Evolutionary conservation across 2,113 vertebrate genomes (phyloP).

Genomic region (Boulengeromyrus knoepffleri): DNA sequence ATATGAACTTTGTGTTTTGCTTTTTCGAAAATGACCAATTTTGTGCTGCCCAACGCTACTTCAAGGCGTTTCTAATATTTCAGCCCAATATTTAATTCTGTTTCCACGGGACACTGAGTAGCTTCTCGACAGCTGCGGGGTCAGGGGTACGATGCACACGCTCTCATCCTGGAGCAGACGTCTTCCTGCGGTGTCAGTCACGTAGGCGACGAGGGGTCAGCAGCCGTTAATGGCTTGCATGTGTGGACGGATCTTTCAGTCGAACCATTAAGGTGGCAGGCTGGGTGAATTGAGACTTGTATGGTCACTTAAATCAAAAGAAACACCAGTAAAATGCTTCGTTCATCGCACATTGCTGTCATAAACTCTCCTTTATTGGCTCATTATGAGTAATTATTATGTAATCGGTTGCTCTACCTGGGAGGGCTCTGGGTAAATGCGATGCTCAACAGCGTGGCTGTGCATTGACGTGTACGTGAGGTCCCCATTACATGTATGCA

Average conservation of each 20-base stretch:
- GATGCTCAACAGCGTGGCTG: background rate
- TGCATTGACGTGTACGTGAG: background rate
- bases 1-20: background rate
- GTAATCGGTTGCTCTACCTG: background rate
- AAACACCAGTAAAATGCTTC: background rate
- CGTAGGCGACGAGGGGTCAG: background rate
- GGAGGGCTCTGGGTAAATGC: background rate
- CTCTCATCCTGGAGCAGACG: background rate
- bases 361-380: background rate
- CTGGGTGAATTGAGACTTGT: background rate
- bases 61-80: constrained; percentile 11
- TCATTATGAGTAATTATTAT: background rate
- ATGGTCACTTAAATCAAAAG: background rate
- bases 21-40: constrained; percentile 1
- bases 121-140: background rate
- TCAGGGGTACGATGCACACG: background rate
- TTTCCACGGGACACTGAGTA: background rate
- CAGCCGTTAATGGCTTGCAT: constrained; percentile 14
- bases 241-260: background rate
- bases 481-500: background rate
- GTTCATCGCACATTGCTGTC: background rate
- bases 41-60: background rate
- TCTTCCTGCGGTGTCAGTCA: background rate
- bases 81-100: background rate
- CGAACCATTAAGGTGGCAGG: background rate